Base-by-base conservation (phyloP, 2,888 invertebrate genomes). In the Coelinius sp. region DNA sequence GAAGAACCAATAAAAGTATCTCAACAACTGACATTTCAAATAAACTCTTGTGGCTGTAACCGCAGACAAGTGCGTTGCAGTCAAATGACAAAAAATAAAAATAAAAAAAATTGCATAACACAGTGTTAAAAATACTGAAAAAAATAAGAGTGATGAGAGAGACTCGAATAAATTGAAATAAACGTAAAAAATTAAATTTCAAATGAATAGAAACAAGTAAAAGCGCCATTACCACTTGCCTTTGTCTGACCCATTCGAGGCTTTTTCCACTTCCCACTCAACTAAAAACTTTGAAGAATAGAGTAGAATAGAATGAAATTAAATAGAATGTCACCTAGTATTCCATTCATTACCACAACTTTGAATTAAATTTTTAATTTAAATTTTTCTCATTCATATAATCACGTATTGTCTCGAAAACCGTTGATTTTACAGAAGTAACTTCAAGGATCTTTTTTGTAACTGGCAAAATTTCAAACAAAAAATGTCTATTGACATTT, bases 21-120 rank as follows among this genome's bases (percentile, higher is more conserved):
- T 49, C 69, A 12, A 38, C 41, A 41, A 38, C 59, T 59, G 14
- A 35, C 12, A n/a, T 49, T 62, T 69, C 56, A 14, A 25, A 68
- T 68, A 68, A 68, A 68, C 31, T 53, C 41, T 62, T 69, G 62
- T 52, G 69, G 69, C 46, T 63, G 5, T 3, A 27, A 69, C 69
- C 69, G 63, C 49, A 59, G 46, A 62, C 49, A 6, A 63, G 41
- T 63, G 44, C 41, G 59, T 59, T 38, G 22, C 68, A 56, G 3
- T 22, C 24, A 68, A 53, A 35, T 41, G 3, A 53, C 38, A 8
- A n/a, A 24, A 65, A 41, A 41, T 17, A 0, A 38, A 14, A 17
- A 25, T 10, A 46, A 65, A 65, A n/a, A 14, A 10, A 14, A 41
- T 41, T 41, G n/a, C n/a, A n/a, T n/a, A n/a, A n/a, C n/a, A n/a